Evolutionary conservation across 2,113 vertebrate species (phyloP), one percentile per base, ranked within the genome.

Genomic region (Odontophorus gujanensis): DNA sequence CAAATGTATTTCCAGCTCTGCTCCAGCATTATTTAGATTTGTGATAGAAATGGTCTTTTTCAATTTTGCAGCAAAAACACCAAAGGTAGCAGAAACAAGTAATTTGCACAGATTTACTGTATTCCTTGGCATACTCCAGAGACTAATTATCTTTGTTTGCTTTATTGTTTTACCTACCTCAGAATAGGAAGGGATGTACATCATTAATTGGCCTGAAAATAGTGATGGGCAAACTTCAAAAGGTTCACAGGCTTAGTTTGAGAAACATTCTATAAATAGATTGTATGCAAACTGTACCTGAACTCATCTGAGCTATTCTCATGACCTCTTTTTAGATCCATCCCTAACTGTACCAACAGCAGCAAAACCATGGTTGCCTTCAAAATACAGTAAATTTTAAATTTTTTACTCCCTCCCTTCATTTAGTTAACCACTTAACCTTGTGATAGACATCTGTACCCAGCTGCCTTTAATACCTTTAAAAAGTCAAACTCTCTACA

Each of bases 111-210:
- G 81, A 91, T 97, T 96, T 92, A 89, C 48, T 95, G 85, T 93
- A 93, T 81, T 96, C 93, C 90, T 72, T 93, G 91, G 93, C 80
- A 74, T 90, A 61, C 96, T 77, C 95, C 71, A 93, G 95, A 95
- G 96, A 95, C 94, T 95, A 95, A 96, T 96, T 97, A 96, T 94
- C 91, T 96, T 93, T 91, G 81, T 55, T 81, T 91, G 76, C 94
- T 96, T 96, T 95, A 96, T 80, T 92, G 89, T 94, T 95, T 94
- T 77, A 94, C 91, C 84, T 89, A 50, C 81, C 73, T 87, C 61
- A 20, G 76, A 85, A 87, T 22, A 47, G 83, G 67, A 92, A 25
- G 36, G 69, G 85, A 89, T 89, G 65, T 36, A 86, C 83, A 78
- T 73, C 87, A 87, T 90, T 96, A 96, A 96, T 11, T 90, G 93